Conservation (phyloP, 2,888 invertebrate species). For the Hypena proboscidalis region DNA sequence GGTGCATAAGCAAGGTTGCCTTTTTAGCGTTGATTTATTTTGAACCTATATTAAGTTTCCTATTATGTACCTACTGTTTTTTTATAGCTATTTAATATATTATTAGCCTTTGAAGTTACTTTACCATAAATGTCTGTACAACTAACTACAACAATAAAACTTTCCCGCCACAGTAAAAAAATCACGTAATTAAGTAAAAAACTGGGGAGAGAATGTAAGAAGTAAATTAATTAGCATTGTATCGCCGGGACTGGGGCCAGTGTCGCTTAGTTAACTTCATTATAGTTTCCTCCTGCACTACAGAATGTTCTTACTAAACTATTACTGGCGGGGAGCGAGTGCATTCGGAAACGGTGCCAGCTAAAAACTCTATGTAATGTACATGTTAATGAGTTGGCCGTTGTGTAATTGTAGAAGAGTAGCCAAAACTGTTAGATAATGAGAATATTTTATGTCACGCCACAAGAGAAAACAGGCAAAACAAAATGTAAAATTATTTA, state of each 20-base stretch:
- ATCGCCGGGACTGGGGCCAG: slow-evolving; percentile 48
- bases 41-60: too few relatives aligned
- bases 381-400: slow-evolving; percentile 11
- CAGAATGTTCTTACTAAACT: slow-evolving; percentile 64
- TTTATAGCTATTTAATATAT: too few relatives aligned
- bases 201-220: slow-evolving; percentile 32
- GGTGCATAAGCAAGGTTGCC: too few relatives aligned
- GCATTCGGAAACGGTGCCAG: slow-evolving; percentile 43
- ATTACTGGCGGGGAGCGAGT: slow-evolving; percentile 47
- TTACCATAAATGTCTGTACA: too few relatives aligned
- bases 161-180: slow-evolving; percentile 25
- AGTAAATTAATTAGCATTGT: slow-evolving; percentile 51
- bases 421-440: too few relatives aligned
- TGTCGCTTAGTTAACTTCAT: slow-evolving; percentile 70
- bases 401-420: too few relatives aligned
- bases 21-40: too few relatives aligned
- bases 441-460: too few relatives aligned
- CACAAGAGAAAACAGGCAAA: too few relatives aligned
- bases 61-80: too few relatives aligned
- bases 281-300: slow-evolving; percentile 63
- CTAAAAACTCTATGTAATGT: slow-evolving; percentile 28
- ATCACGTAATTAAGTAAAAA: slow-evolving; percentile 39
- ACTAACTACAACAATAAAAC: background rate
- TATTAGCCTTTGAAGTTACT: too few relatives aligned
- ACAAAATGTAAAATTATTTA: too few relatives aligned